Conservation (phyloP, 2,888 invertebrate species). For the Eulithis prunata region DNA sequence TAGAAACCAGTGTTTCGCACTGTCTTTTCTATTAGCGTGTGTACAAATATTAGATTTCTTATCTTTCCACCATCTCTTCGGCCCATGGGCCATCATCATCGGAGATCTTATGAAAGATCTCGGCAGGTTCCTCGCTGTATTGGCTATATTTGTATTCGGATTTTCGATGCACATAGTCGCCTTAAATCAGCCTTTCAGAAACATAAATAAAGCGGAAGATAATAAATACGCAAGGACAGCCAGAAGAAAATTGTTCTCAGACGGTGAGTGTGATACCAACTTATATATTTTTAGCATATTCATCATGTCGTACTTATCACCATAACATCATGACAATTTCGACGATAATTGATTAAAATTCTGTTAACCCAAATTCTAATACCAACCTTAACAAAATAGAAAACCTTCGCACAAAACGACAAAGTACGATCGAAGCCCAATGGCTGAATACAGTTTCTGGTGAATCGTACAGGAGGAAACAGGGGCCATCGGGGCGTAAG, state of each 20-base stretch:
- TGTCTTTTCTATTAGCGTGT: slow-evolving; percentile 97
- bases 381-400: slow-evolving; percentile 62
- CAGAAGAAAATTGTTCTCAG: slow-evolving; percentile 86
- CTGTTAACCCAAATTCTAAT: slow-evolving; percentile 43
- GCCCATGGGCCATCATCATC: slow-evolving; percentile 99
- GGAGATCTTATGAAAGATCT: slow-evolving; percentile 97
- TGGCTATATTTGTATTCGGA: slow-evolving; percentile 99
- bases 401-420: slow-evolving; percentile 75
- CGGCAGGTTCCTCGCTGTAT: slow-evolving; percentile 97
- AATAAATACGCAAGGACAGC: slow-evolving; percentile 83
- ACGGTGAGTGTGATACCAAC: slow-evolving; percentile 85
- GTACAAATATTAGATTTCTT: slow-evolving; percentile 99
- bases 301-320: slow-evolving; percentile 27
- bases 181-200: slow-evolving; percentile 96
- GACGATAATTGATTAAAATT: background rate
- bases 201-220: slow-evolving; percentile 86
- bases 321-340: slow-evolving; percentile 29
- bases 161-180: slow-evolving; percentile 99
- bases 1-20: slow-evolving; percentile 98
- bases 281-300: slow-evolving; percentile 32
- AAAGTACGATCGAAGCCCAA: slow-evolving; percentile 65
- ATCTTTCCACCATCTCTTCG: slow-evolving; percentile 99
- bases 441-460: slow-evolving; percentile 68
- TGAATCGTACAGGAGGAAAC: slow-evolving; percentile 86
- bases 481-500: slow-evolving; percentile 87